These are phyloP conservation scores for Bombus consobrinus DNA, from an alignment of 1,140 invertebrate species.

Conservation along the genomic window DNA sequence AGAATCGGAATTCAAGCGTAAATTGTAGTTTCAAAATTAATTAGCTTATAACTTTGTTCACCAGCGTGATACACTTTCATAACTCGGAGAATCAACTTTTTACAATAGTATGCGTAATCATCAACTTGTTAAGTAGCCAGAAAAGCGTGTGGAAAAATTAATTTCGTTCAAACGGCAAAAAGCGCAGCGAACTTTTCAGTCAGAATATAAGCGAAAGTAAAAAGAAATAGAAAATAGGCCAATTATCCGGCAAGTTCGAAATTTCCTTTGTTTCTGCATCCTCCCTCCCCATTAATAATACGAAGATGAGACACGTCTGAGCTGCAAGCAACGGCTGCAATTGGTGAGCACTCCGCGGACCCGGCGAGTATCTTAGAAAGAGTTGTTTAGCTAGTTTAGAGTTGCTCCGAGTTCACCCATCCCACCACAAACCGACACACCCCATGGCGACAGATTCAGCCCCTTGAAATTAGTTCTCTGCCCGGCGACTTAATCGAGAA, in stretches of 20 bases:
- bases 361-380: slow-evolving; percentile 44
- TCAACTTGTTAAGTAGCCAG: too few species aligned
- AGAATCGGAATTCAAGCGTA: too few species aligned
- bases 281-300: background rate
- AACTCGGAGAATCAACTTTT: too few species aligned
- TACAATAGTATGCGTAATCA: too few species aligned
- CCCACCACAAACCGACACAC: background rate
- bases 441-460: slow-evolving; percentile 12
- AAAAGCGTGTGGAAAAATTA: too few species aligned
- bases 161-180: too few species aligned
- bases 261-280: slow-evolving; percentile 4
- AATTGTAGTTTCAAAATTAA: too few species aligned
- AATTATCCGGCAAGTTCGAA: too few species aligned
- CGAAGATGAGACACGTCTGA: background rate
- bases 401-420: slow-evolving; percentile 24
- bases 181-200: too few species aligned
- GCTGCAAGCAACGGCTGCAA: background rate
- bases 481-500: slow-evolving; percentile 18
- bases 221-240: background rate
- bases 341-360: slow-evolving; percentile 44
- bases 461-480: slow-evolving; percentile 38
- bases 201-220: background rate
- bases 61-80: too few species aligned
- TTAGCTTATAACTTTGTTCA: too few species aligned
- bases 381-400: slow-evolving; percentile 52